phyloP scores from a whole-genome alignment of 2,113 vertebrate genomes.

The Accipiter virgatus region DNA sequence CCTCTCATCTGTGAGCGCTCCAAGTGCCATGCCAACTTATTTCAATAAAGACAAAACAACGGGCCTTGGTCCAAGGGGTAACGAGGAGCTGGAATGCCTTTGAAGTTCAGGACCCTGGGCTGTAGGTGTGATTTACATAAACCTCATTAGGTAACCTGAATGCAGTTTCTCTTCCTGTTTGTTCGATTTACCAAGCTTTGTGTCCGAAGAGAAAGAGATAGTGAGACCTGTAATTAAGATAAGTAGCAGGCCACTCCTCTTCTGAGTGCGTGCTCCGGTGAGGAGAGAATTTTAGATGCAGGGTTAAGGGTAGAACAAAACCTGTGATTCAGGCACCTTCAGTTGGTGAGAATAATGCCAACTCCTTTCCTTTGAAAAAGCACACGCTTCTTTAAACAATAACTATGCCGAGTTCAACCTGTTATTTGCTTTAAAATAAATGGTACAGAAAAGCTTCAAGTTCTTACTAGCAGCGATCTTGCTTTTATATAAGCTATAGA shows the following conservation, averaged over 20 bases:
- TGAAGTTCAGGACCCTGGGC: constrained; percentile 55
- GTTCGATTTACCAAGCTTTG: constrained; percentile 24
- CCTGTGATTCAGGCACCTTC: constrained; percentile 16
- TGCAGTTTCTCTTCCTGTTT: constrained; percentile 46
- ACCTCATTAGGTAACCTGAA: constrained; percentile 48
- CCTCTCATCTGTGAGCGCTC: constrained; percentile 1
- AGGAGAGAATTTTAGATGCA: neutral
- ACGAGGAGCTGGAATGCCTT: constrained; percentile 51
- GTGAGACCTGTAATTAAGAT: constrained; percentile 45
- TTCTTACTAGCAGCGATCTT: neutral
- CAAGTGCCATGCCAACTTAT: neutral
- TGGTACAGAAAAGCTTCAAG: neutral
- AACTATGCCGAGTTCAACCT: neutral
- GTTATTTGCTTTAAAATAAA: neutral
- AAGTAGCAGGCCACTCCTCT: constrained; percentile 13
- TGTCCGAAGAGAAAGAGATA: constrained; percentile 38
- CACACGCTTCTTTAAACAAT: constrained; percentile 11
- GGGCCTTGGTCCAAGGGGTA: constrained; percentile 35
- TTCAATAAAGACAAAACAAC: constrained; percentile 53
- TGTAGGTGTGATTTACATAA: constrained; percentile 61
- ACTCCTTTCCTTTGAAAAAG: neutral
- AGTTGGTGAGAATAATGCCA: neutral
- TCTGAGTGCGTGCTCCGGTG: neutral
- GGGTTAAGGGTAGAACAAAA: constrained; percentile 11
- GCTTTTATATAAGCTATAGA: neutral